Base-by-base conservation (phyloP, 2,888 invertebrate species). In the Caenorhabditis panamensis region DNA sequence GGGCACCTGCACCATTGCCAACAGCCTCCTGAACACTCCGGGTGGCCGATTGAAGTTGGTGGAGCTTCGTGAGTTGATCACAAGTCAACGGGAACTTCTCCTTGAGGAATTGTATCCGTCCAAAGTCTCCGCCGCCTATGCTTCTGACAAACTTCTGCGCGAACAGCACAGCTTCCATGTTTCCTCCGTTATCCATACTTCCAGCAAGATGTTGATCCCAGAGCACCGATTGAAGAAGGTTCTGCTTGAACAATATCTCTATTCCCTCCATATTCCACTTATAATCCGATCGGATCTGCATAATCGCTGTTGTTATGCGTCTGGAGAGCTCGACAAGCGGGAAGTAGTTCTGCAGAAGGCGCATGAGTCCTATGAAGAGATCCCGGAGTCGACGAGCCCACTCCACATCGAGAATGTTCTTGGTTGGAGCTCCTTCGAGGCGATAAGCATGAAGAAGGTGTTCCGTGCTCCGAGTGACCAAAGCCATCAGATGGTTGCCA, bases 121-220 rank as follows among this genome's bases (percentile, higher is more conserved):
- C 41, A n/a, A 53, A n/a, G 28, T 85, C 83, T n/a, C 79, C 76
- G 37, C 67, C 61, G 13, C 75, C 69, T n/a, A 85, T 49, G 18
- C 64, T 44, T 68, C 83, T 64, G 31, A 84, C 73, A 26, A 86
- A 77, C 36, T 82, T 96, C 94, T 96, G 96, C 16, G 96, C 95
- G 91, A 96, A 96, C 6, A 94, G 94, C 0, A 96, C 94, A 92
- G 84, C 82, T 53, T 83, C 80, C 87, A 93, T 93, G 91, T 94
- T 95, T 90, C 94, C 94, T 0, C 95, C 96, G 90, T 94, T 94
- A 87, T 97, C 97, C 68, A 82, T 66, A 87, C 95, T 94, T 0
- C 95, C 95, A 96, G 96, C 95, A 36, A 97, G 92, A 61, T 95
- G 94, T 66, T 95, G 91, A 92, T 97, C 96, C 89, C 95, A 92